Evolutionary conservation across 2,888 invertebrate species (phyloP).

Genomic region (Escarpia spicata): DNA sequence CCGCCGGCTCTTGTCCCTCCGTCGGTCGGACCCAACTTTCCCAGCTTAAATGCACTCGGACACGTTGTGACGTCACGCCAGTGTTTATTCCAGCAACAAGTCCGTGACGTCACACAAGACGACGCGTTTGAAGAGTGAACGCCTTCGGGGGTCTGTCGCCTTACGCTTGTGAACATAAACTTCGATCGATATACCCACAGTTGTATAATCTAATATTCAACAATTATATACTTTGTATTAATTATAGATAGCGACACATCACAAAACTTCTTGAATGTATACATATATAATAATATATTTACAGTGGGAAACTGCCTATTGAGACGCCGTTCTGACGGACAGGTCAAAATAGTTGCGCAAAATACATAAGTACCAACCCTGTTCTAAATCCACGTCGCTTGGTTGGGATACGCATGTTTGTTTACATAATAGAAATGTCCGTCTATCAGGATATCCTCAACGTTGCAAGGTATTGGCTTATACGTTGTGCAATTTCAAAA

Average conservation of each 20-base stretch:
- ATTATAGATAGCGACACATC: not conserved
- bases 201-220: not conserved
- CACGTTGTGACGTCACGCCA: not conserved
- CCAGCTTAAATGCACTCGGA: not conserved
- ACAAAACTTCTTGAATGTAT: not conserved
- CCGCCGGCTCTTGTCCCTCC: slow-evolving; percentile 8
- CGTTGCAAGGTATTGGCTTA: too few relatives aligned
- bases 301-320: too few relatives aligned
- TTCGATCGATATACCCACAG: not conserved
- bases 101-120: slow-evolving; percentile 3
- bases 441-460: too few relatives aligned
- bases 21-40: not conserved
- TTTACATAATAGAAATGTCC: too few relatives aligned
- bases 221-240: not conserved
- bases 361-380: too few relatives aligned
- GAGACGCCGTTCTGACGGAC: too few relatives aligned
- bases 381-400: too few relatives aligned
- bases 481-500: too few relatives aligned
- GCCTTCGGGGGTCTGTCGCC: not conserved
- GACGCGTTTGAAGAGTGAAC: not conserved
- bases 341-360: too few relatives aligned
- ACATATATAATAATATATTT: too few relatives aligned
- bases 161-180: not conserved
- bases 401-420: too few relatives aligned
- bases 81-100: not conserved